These are phyloP conservation scores for Glossosoma conforme DNA, from an alignment of 1,140 invertebrate species.

Conservation along the genomic window DNA sequence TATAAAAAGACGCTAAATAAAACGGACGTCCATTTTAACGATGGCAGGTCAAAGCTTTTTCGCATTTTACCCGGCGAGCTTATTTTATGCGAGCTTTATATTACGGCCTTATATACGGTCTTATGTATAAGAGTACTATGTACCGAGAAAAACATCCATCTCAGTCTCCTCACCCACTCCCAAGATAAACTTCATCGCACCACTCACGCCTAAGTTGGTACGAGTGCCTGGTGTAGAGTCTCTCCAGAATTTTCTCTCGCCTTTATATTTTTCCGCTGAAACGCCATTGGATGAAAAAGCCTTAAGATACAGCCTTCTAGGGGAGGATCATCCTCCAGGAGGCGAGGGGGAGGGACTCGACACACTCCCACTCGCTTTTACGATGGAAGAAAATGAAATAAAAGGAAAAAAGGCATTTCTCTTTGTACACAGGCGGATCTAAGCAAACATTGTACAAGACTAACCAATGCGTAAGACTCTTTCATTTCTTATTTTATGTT, in stretches of 20 bases:
- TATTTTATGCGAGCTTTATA: no score
- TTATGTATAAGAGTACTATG: no score
- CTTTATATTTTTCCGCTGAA: constrained; percentile 20
- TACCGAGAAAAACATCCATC: no score
- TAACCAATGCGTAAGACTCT: no score
- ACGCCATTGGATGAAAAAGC: constrained; percentile 27
- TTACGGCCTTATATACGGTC: no score
- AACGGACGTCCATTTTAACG: not conserved
- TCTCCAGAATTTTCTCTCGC: constrained; percentile 19
- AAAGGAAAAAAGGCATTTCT: constrained; percentile 17
- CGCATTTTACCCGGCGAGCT: no score
- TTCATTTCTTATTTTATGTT: no score
- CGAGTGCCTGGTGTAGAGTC: no score
- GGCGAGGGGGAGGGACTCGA: constrained; percentile 8
- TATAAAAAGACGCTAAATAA: no score
- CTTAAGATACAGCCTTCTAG: constrained; percentile 24
- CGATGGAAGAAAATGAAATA: constrained; percentile 11
- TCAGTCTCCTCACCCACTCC: no score
- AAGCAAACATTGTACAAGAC: no score
- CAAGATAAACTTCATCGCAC: constrained; percentile 10
- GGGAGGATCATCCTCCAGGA: constrained; percentile 15
- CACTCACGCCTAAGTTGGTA: constrained; percentile 5
- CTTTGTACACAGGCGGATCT: no score
- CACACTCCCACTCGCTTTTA: constrained; percentile 10
- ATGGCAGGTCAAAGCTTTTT: constrained; percentile 3